Base-by-base conservation (phyloP, 1,140 invertebrate genomes). In the Phymastichus coffea region DNA sequence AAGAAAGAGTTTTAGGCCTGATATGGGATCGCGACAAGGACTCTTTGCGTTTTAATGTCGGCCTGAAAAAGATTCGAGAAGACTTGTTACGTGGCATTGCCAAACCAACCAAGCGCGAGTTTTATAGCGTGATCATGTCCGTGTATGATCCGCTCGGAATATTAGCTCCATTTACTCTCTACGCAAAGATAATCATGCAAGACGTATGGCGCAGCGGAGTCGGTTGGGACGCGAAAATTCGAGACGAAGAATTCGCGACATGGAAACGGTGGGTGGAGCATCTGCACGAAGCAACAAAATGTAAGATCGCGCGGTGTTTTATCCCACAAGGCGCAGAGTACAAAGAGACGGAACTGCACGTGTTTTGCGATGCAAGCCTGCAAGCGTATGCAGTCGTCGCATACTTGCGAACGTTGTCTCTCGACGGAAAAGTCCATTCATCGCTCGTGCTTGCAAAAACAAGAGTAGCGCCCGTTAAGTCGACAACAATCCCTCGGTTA, bases 121-220 rank as follows among this genome's bases (percentile, higher is more conserved):
- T 46, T 26, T 46, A 3, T 4, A 46, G 43, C 14, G 17, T 46
- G 14, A 26, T 26, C n/a, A 46, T 46, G 43, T 46, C 43, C 3
- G 25, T 46, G 14, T 46, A 14, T n/a, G 43, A 46, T 25, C 25
- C 43, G 23, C 17, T 46, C 6, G 25, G 43, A 3, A 17, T 46
- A 14, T 19, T 46, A 3, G 2, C 43, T 3, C 43, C 43, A n/a
- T 46, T 26, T 14, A 46, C 43, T 4, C 14, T 46, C 15, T 14
- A 15, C 15, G 43, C 43, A 26, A 46, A 26, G 26, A 9, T 46
- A 23, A 19, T 26, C 43, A 14, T 46, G 43, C 14, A 46, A 46
- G 49, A 71, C 8, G 58, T 74, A 19, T 74, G 72, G 67, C 2
- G 14, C 4, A 40, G 37, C 12, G 43, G 38, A 12, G 44, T 51